Evolutionary conservation across 2,797 vertebrate species (phyloP), one percentile per base, ranked within the genome.

Genomic region (Petrocephalus schoutedeni): DNA sequence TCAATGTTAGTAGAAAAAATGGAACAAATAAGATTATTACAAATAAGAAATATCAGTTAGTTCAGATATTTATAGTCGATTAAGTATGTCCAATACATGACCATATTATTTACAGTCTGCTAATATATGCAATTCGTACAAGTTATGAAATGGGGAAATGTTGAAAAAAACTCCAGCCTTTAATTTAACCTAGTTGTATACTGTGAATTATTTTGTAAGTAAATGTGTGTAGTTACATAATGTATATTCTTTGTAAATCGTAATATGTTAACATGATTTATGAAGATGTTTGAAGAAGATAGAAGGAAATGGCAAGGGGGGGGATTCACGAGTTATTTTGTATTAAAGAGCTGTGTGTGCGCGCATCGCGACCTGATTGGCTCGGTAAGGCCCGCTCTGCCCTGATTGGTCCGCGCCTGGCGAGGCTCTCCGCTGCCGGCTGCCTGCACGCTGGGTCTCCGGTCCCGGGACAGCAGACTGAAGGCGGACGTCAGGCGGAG

Each of bases 351-450:
- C 12, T 83, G 28, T 41, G 14, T 7, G 67, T 49, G 32, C 45
- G 3, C 16, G 58, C 23, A 54, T 64, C 8, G 2, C 58, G 0
- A 53, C 7, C 23, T 92, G 90, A 93, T 94, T 94, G 93, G 93
- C 87, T 91, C 6, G 4, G 2, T 14, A 41, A 87, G 58, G 4
- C 41, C 1, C 0, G 8, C 32, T 21, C 9, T 80, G 23, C 85
- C 5, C 89, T 91, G 91, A 94, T 95, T 95, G 93, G 94, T 67
- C 0, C 0, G 57, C 41, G 0, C 21, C 5, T 74, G 23, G 14
- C 16, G 56, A 57, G 56, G 56, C 51, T 71, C 32, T 64, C 36
- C 41, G 80, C 19, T 64, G 1, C 59, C 16, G 4, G 59, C 59
- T 16, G 41, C 19, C 41, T 2, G 49, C 41, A 21, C 41, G 80